phyloP scores from a whole-genome alignment of 2,888 invertebrate species.

The Homarus gammarus region DNA sequence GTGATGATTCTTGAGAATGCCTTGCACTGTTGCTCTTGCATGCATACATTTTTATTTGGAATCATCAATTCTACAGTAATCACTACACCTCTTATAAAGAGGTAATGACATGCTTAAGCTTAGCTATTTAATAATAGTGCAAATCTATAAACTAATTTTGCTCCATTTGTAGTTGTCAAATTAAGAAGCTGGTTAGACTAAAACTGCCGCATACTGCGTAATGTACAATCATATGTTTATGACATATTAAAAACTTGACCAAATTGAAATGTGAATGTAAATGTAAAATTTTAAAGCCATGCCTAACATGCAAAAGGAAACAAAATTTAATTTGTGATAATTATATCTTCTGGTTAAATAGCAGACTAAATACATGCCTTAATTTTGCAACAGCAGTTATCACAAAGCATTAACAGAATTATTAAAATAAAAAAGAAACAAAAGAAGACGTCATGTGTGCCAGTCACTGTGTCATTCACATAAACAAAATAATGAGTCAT shows the following conservation, averaged over 20 bases:
- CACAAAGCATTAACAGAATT: slow-evolving; percentile 32
- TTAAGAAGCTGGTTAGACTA: neutral
- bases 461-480: slow-evolving; percentile 63
- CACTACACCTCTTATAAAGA: slow-evolving; percentile 20
- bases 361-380: slow-evolving; percentile 22
- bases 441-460: slow-evolving; percentile 66
- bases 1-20: slow-evolving; percentile 52
- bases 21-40: slow-evolving; percentile 53
- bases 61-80: slow-evolving; percentile 14
- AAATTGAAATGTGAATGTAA: neutral
- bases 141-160: slow-evolving; percentile 15
- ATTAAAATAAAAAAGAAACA: slow-evolving; percentile 20
- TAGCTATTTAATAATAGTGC: slow-evolving; percentile 4
- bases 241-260: neutral
- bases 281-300: slow-evolving; percentile 32
- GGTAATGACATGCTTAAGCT: slow-evolving; percentile 31
- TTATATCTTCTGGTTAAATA: slow-evolving; percentile 25
- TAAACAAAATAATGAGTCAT: slow-evolving; percentile 16
- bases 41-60: slow-evolving; percentile 35
- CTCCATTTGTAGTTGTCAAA: neutral
- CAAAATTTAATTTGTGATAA: neutral
- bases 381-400: slow-evolving; percentile 25
- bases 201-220: neutral
- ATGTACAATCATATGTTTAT: neutral
- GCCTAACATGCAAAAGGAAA: slow-evolving; percentile 54